These are phyloP conservation scores for Beris morrisii DNA, from an alignment of 2,888 invertebrate genomes.

Conservation along the genomic window DNA sequence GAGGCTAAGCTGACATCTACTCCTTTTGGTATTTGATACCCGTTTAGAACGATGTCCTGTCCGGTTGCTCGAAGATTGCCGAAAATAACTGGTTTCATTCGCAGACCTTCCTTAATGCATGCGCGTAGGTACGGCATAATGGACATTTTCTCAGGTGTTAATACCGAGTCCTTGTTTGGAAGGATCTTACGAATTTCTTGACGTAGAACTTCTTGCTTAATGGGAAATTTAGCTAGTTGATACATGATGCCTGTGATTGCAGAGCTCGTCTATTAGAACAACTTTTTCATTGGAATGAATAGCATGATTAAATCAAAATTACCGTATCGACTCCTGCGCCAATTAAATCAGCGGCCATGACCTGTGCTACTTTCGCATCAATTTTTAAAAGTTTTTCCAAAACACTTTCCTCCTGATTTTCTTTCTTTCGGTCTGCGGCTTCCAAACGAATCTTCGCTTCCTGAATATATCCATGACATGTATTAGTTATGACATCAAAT, in stretches of 20 bases:
- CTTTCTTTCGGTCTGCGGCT: not conserved
- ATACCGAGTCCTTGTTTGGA: conserved; percentile 51
- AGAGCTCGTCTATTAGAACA: conserved; percentile 53
- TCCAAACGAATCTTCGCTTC: conserved; percentile 47
- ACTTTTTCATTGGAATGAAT: not conserved
- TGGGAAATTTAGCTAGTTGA: conserved; percentile 63
- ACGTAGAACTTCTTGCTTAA: conserved; percentile 65
- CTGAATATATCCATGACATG: conserved; percentile 52
- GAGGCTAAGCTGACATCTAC: conserved; percentile 76
- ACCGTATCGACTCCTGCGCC: conserved; percentile 75
- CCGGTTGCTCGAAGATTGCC: conserved; percentile 63
- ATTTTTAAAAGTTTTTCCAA: conserved; percentile 65
- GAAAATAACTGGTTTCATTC: conserved; percentile 64
- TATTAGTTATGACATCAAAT: conserved; percentile 48
- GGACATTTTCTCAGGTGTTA: conserved; percentile 57
- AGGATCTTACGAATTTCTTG: conserved; percentile 60
- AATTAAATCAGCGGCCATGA: conserved; percentile 73
- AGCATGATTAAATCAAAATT: conserved; percentile 42
- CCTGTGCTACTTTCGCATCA: conserved; percentile 63
- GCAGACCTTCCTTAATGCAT: conserved; percentile 72
- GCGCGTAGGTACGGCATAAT: conserved; percentile 67
- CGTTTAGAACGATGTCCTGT: conserved; percentile 64
- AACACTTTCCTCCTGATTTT: conserved; percentile 60
- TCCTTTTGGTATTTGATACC: conserved; percentile 66
- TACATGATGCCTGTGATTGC: conserved; percentile 62